Evolutionary conservation across 2,888 invertebrate species (phyloP), one percentile per base, ranked within the genome.

Genomic region (Hirudinaria manillensis): DNA sequence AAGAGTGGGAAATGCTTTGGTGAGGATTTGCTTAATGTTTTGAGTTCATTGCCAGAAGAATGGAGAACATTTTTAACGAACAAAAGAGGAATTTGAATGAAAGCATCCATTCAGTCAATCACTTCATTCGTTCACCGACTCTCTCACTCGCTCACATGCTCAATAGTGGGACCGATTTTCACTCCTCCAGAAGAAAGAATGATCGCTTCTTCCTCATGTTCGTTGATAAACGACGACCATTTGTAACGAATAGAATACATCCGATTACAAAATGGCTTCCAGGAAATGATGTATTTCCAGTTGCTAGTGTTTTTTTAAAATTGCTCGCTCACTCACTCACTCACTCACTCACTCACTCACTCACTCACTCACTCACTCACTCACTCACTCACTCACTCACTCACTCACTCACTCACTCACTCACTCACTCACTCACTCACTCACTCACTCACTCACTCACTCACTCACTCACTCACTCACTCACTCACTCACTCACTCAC

Each of bases 401-500:
- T 56, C 56, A 56, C 56, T 56, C 56, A 56, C 56, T 56, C 56
- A 56, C 34, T 72, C 56, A 56, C 29, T 36, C 45, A 51, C 61
- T 72, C 27, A 56, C 72, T 67, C 67, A 67, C 67, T 67, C 67
- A 67, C 53, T 70, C 56, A 56, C 56, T 56, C 56, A 56, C 56
- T 56, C 56, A 56, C 56, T 56, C 56, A 56, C 56, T 77, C 75
- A 32, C 55, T 67, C 67, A 32, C 53, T 55, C 75, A 32, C 55
- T 76, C 76, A 76, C 70, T 75, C 75, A 76, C 68, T 75, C 73
- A 76, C 66, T 71, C 76, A 65, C 55, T 68, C 75, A 76, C 75
- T 75, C 75, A 67, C 75, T 71, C 75, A 65, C 68, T 76, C 74
- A 66, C 70, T 76, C 73, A 38, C 66, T 75, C 68, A 67, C 75